Evolutionary conservation across 1,140 invertebrate genomes (phyloP).

Genomic region (Trichonephila clavipes): DNA sequence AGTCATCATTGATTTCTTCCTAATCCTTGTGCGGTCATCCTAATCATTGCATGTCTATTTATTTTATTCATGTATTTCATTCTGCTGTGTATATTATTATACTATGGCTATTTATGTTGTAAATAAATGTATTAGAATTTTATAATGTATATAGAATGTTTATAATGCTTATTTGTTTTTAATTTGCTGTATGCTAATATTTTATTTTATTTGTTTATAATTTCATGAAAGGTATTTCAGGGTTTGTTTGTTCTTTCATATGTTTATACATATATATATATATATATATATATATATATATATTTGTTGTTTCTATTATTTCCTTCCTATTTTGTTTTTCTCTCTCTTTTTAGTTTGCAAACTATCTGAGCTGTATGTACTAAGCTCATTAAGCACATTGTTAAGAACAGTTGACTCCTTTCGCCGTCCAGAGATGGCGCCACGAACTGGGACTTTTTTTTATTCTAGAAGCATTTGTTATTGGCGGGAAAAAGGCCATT

Average conservation of each 20-base stretch:
- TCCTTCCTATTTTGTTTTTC: neutral
- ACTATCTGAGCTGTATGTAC: conserved; percentile 26
- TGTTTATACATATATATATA: neutral
- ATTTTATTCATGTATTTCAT: neutral
- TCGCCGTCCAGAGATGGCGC: too few species aligned
- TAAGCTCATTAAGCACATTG: conserved; percentile 58
- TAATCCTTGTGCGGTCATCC: neutral
- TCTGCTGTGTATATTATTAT: neutral
- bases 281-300: neutral
- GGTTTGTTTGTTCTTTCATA: too few species aligned
- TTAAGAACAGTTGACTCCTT: too few species aligned
- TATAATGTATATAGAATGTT: too few species aligned
- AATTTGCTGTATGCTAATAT: neutral
- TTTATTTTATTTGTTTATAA: neutral
- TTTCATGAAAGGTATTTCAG: neutral
- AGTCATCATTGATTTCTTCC: too few species aligned
- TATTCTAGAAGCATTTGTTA: too few species aligned
- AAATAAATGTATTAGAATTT: neutral
- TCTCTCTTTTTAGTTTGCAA: conserved; percentile 32
- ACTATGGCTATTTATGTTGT: neutral
- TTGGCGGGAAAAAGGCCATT: too few species aligned
- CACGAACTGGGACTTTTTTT: too few species aligned
- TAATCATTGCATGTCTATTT: neutral
- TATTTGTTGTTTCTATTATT: neutral
- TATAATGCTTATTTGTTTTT: neutral